phyloP scores from a whole-genome alignment of 2,888 invertebrate genomes.

The Nowickia ferox region DNA sequence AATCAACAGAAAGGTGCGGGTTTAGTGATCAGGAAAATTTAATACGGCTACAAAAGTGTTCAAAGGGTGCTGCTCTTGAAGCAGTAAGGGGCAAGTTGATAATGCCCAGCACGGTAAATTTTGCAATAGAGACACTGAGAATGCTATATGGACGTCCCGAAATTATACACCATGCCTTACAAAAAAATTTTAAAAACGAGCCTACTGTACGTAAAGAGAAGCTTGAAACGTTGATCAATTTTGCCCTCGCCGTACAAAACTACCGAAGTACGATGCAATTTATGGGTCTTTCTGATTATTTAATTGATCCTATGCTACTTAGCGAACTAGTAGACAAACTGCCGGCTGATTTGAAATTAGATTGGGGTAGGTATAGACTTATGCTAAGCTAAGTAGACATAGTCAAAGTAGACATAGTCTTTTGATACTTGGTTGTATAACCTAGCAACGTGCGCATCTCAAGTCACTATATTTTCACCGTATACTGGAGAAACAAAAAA shows the following conservation, averaged over 20 bases:
- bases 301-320: conserved; percentile 19
- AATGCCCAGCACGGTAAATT: conserved; percentile 50
- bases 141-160: too few species aligned
- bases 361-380: conserved; percentile 17
- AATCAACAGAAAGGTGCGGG: conserved; percentile 49
- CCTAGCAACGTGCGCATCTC: conserved; percentile 18
- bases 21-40: too few species aligned
- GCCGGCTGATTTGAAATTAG: conserved; percentile 16
- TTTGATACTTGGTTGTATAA: conserved; percentile 11
- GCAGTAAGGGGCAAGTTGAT: conserved; percentile 44
- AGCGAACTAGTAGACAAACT: conserved; percentile 13
- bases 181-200: conserved; percentile 11
- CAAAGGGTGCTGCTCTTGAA: conserved; percentile 33
- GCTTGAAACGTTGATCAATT: conserved; percentile 46
- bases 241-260: conserved; percentile 25
- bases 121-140: too few species aligned
- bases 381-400: not conserved
- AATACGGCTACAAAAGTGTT: conserved; percentile 38
- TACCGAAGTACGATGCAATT: conserved; percentile 27
- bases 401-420: too few species aligned
- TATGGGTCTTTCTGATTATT: conserved; percentile 17
- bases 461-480: conserved; percentile 1
- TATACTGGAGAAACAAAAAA: conserved; percentile 3
- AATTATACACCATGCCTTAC: too few species aligned
- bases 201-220: conserved; percentile 49